These are phyloP conservation scores for Cephus runcator DNA, from an alignment of 2,888 invertebrate genomes.

Conservation along the genomic window DNA sequence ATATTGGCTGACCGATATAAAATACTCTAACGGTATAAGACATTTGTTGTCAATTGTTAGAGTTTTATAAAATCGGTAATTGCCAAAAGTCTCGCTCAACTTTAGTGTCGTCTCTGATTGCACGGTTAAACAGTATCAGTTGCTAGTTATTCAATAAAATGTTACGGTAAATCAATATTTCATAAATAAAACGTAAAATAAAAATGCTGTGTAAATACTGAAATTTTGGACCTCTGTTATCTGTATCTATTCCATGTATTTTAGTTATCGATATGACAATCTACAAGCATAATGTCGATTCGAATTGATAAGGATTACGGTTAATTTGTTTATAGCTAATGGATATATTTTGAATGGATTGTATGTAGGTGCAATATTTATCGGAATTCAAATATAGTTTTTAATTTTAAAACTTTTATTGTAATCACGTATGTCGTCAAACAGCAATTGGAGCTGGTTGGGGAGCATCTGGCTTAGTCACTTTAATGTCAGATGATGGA, in stretches of 20 bases:
- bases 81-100: neutral
- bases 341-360: neutral
- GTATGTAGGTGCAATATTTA: neutral
- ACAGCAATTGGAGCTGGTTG: slow-evolving; percentile 67
- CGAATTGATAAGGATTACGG: neutral
- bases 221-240: neutral
- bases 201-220: neutral
- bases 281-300: neutral
- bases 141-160: neutral
- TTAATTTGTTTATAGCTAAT: neutral
- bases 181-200: slow-evolving; percentile 1
- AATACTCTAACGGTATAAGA: too few relatives aligned
- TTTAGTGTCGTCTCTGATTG: neutral
- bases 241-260: neutral
- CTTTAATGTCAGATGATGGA: slow-evolving; percentile 82
- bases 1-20: too few relatives aligned
- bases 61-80: neutral
- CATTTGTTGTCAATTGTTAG: neutral
- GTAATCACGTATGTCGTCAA: slow-evolving; percentile 45
- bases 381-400: neutral
- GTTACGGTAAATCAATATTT: neutral
- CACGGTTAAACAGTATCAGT: neutral
- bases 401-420: slow-evolving; percentile 17
- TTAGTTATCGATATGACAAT: neutral
- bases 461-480: slow-evolving; percentile 71